These are phyloP conservation scores for Neogale vison DNA, from an alignment of 2,113 vertebrate genomes.

Conservation along the genomic window DNA sequence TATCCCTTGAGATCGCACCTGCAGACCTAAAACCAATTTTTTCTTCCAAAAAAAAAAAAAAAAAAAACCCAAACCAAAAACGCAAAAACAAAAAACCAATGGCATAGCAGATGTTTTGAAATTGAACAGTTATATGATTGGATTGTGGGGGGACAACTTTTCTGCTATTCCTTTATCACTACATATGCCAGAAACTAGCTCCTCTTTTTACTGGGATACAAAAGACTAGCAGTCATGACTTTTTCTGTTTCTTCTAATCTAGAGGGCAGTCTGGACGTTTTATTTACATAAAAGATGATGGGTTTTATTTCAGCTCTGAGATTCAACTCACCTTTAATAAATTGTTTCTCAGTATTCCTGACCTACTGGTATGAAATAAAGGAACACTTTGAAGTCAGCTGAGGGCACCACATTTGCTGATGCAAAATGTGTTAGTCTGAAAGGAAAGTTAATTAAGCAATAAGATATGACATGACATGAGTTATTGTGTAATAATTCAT, in stretches of 20 bases:
- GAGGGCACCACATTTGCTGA: constrained; percentile 60
- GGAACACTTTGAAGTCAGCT: constrained; percentile 62
- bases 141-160: not conserved
- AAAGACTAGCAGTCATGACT: not conserved
- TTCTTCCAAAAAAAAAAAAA: constrained; percentile 44
- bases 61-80: not conserved
- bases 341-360: constrained; percentile 7
- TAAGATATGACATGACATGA: constrained; percentile 57
- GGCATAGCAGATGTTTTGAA: constrained; percentile 77
- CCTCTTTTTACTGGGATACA: not conserved
- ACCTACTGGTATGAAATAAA: constrained; percentile 54
- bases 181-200: constrained; percentile 57
- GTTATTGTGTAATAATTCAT: constrained; percentile 67
- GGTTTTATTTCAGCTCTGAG: constrained; percentile 50
- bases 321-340: constrained; percentile 66
- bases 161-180: constrained; percentile 36
- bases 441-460: constrained; percentile 74
- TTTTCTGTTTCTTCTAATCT: not conserved
- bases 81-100: not conserved
- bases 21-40: constrained; percentile 76
- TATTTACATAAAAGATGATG: constrained; percentile 54
- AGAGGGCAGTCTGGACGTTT: constrained; percentile 17
- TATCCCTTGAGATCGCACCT: constrained; percentile 80
- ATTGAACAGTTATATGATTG: constrained; percentile 68
- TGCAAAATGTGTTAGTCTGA: constrained; percentile 58